Evolutionary conservation across 2,888 invertebrate species (phyloP).

Genomic region (Nemoura dubitans): DNA sequence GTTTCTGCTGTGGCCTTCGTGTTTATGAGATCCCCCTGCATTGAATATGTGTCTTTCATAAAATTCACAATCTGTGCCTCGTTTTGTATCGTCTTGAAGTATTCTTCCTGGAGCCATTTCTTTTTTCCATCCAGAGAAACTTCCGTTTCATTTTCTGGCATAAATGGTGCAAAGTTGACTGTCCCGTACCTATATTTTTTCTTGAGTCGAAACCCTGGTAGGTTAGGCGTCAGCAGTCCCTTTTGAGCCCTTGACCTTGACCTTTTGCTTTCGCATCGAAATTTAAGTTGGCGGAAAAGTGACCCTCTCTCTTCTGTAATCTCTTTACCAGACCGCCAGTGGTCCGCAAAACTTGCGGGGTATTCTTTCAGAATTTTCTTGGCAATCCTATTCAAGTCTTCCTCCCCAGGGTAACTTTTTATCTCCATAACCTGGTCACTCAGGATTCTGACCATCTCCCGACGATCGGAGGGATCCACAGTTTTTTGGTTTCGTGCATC

Average conservation of each 20-base stretch:
- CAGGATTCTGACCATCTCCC: not conserved
- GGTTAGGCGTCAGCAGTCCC: not conserved
- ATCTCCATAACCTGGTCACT: not conserved
- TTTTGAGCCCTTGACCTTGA: not conserved
- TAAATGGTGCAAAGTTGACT: not conserved
- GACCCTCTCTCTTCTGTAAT: not conserved
- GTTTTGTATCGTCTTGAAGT: not conserved
- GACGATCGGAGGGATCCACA: not conserved
- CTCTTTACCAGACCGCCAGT: not conserved
- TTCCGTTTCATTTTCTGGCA: not conserved
- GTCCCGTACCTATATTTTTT: not conserved
- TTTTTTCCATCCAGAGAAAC: not conserved
- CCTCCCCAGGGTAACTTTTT: not conserved
- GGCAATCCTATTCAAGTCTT: not conserved
- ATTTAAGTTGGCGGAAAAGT: not conserved
- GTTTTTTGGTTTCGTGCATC: not conserved
- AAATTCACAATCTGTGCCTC: not conserved
- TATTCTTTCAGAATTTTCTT: not conserved
- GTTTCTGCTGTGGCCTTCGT: not conserved
- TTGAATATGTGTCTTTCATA: not conserved
- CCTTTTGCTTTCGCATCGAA: not conserved
- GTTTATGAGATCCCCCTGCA: not conserved
- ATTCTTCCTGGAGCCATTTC: not conserved
- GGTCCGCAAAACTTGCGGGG: not conserved
- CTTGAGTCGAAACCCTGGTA: not conserved